phyloP scores from a whole-genome alignment of 2,113 vertebrate genomes.

The Syngnathus typhle region DNA sequence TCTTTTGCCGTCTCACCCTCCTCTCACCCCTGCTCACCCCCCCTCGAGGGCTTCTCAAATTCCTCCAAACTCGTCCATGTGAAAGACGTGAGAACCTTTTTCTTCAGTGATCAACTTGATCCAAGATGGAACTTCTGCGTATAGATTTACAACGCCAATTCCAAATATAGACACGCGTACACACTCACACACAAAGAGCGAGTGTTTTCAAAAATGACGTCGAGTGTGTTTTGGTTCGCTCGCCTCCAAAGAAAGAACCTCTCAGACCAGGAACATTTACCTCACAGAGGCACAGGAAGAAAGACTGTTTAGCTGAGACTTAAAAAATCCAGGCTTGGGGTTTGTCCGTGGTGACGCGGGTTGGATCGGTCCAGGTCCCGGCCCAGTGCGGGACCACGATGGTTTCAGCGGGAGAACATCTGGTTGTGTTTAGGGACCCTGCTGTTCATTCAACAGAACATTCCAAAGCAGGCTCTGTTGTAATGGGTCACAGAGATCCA shows the following conservation, averaged over 20 bases:
- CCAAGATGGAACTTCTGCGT: neutral
- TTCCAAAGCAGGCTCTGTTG: neutral
- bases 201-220: neutral
- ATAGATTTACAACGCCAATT: no score
- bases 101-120: neutral
- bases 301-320: constrained; percentile 1
- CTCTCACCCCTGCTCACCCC: neutral
- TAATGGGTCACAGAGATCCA: neutral
- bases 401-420: neutral
- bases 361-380: neutral
- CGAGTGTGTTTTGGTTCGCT: neutral
- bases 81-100: neutral
- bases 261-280: constrained; percentile 1
- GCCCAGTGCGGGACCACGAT: neutral
- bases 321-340: neutral
- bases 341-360: neutral
- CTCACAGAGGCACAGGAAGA: neutral
- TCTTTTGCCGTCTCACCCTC: neutral
- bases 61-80: neutral
- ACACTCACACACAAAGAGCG: no score
- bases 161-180: no score
- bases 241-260: neutral
- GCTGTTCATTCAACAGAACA: constrained; percentile 1
- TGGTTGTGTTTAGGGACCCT: neutral
- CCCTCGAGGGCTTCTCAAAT: neutral